Conservation (phyloP, 2,797 vertebrate species). For the Lepidocolaptes lacrymiger region DNA sequence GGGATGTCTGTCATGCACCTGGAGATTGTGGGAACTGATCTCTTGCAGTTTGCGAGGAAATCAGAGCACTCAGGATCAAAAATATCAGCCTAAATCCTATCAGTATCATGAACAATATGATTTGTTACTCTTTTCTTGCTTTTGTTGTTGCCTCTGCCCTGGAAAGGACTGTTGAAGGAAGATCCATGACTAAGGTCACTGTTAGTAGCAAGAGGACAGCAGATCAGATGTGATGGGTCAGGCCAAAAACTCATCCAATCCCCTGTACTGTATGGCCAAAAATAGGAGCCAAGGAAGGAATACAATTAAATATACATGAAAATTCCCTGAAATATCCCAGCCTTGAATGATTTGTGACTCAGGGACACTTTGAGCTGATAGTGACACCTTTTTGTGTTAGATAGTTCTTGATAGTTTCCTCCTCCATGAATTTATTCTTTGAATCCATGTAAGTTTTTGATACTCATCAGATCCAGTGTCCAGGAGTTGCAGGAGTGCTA, state of each 20-base stretch:
- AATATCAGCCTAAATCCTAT: neutral
- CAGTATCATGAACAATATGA: neutral
- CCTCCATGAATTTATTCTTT: neutral
- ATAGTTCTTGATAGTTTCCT: neutral
- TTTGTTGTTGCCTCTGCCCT: neutral
- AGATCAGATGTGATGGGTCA: neutral
- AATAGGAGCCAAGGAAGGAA: neutral
- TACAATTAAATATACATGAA: neutral
- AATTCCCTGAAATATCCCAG: neutral
- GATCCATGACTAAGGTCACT: neutral
- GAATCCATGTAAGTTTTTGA: neutral
- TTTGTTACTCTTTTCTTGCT: neutral
- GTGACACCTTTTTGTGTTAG: neutral
- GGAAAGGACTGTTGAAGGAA: neutral
- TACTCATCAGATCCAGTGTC: neutral
- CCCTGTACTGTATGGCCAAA: neutral
- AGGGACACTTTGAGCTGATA: neutral
- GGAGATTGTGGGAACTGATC: slow-evolving; percentile 21
- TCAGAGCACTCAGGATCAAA: neutral
- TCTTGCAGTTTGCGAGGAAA: neutral
- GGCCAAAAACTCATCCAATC: neutral
- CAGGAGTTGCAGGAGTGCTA: neutral
- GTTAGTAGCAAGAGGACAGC: neutral
- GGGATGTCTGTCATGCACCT: slow-evolving; percentile 22
- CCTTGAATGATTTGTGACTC: neutral